These are phyloP conservation scores for Pseudanteris insignis DNA, from an alignment of 2,888 invertebrate genomes.

Conservation along the genomic window DNA sequence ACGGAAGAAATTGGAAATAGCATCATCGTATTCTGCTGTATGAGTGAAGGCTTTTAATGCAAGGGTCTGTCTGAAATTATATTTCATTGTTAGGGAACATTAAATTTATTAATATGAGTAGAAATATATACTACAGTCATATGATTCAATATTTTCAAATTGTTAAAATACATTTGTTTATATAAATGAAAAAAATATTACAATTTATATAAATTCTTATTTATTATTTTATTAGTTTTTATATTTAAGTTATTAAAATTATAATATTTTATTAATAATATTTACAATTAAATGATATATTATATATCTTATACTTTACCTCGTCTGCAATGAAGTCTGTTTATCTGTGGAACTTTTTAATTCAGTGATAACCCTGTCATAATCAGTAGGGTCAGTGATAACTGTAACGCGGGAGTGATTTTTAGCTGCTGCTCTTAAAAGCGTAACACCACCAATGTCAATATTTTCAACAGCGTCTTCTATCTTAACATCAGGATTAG, in stretches of 20 bases:
- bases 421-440: conserved; percentile 95
- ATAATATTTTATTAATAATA: too few relatives aligned
- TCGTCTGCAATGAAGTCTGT: conserved; percentile 78
- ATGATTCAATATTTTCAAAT: too few relatives aligned
- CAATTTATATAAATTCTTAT: too few relatives aligned
- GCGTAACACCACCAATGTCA: conserved; percentile 95
- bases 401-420: conserved; percentile 95
- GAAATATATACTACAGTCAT: too few relatives aligned
- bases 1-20: conserved; percentile 95
- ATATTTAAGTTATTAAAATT: too few relatives aligned
- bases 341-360: conserved; percentile 72
- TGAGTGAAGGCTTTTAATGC: conserved; percentile 96
- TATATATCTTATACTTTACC: conserved; percentile 69
- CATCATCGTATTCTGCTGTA: conserved; percentile 92
- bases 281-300: too few relatives aligned
- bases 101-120: not conserved
- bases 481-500: conserved; percentile 81
- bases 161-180: too few relatives aligned
- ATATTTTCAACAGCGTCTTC: conserved; percentile 95
- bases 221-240: too few relatives aligned
- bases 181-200: too few relatives aligned
- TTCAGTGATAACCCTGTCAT: conserved; percentile 78
- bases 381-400: conserved; percentile 91
- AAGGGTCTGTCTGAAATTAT: conserved; percentile 73
- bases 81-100: not conserved